Percentiles rank a stretch among this genome's conserved stretches.
phyloP scores from a whole-genome alignment of 2,888 invertebrate genomes.

The Parthenolecanium corni region DNA sequence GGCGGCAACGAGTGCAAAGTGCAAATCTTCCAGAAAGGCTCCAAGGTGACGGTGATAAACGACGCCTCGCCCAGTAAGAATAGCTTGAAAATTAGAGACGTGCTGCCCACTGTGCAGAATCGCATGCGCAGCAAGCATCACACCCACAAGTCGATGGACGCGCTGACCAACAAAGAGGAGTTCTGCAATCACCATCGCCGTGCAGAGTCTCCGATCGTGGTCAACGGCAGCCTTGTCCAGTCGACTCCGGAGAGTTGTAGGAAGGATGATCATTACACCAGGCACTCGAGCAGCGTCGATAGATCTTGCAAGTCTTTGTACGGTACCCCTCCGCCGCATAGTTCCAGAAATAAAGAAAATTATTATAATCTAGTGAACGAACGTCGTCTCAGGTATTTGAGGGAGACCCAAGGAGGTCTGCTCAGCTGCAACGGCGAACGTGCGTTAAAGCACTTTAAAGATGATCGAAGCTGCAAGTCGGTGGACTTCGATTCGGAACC shows the following conservation, averaged over 20 bases:
- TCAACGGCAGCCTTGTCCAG: constrained; percentile 34
- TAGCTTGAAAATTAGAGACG: background rate
- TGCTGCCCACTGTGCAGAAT: constrained; percentile 5
- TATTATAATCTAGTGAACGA: constrained; percentile 4
- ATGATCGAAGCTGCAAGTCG: constrained; percentile 22
- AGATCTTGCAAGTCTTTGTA: no score
- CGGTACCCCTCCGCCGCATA: background rate
- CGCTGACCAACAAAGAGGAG: background rate
- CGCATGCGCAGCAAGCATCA: constrained; percentile 1
- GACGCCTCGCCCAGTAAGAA: constrained; percentile 47
- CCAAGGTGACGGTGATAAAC: constrained; percentile 63
- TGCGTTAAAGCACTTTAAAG: constrained; percentile 6
- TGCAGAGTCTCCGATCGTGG: constrained; percentile 61
- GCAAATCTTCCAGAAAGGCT: constrained; percentile 63
- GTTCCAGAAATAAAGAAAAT: constrained; percentile 15
- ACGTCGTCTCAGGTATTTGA: constrained; percentile 7
- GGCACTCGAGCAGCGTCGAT: no score
- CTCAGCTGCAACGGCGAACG: background rate
- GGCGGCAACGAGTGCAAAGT: constrained; percentile 33
- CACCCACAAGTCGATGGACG: background rate
- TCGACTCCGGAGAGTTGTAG: no score
- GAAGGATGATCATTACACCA: no score
- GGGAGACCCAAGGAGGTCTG: background rate
- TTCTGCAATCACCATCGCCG: constrained; percentile 31
- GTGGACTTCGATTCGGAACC: constrained; percentile 22